Percentiles rank a stretch among this genome's conserved stretches.
phyloP scores from a whole-genome alignment of 2,113 vertebrate genomes.

The Mystacornis crossleyi region DNA sequence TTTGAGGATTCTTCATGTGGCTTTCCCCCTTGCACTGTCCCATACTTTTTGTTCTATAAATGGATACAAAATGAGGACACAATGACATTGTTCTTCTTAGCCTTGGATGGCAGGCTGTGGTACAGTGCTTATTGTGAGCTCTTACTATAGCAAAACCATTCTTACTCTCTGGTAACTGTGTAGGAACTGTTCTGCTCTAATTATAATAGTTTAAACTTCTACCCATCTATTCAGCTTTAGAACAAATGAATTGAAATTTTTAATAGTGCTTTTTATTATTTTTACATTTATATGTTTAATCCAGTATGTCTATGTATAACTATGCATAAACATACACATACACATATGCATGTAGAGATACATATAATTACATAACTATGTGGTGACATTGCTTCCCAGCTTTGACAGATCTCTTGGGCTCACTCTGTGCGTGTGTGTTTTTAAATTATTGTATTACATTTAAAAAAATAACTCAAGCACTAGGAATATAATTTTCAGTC shows the following conservation, averaged over 20 bases:
- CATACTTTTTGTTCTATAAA: background rate
- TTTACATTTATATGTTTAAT: background rate
- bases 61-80: background rate
- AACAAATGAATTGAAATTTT: background rate
- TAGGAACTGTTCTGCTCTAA: background rate
- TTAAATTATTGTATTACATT: background rate
- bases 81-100: background rate
- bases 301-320: accelerated
- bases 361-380: background rate
- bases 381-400: background rate
- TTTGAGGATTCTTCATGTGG: background rate
- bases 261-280: background rate
- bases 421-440: background rate
- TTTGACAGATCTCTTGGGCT: background rate
- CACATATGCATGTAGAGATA: background rate
- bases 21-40: accelerated
- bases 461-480: background rate
- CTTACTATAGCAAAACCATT: background rate
- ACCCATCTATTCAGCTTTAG: background rate
- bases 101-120: background rate
- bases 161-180: background rate
- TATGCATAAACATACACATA: no score
- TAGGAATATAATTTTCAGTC: background rate
- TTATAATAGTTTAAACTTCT: background rate
- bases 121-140: background rate